Conservation (phyloP, 2,888 invertebrate genomes). For the Erebia epiphron region DNA sequence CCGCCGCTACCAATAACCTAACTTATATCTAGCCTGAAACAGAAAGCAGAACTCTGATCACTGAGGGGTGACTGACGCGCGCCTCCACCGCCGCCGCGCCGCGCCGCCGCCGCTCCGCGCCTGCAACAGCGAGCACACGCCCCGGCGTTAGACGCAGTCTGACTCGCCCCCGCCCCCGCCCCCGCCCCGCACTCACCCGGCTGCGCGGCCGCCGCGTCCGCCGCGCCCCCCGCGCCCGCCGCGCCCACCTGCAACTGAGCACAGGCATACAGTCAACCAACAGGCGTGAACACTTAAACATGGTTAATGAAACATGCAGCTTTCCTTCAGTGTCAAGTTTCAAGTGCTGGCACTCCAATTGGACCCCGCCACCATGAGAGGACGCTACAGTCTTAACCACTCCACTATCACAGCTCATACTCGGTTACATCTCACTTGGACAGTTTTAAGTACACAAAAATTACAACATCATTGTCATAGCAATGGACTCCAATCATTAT, state of each 20-base stretch:
- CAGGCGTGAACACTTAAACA: background rate
- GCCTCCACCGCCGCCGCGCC: background rate
- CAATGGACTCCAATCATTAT: too few species aligned
- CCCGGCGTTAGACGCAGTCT: background rate
- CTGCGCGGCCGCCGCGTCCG: background rate
- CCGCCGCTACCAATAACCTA: background rate
- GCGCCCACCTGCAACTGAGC: background rate
- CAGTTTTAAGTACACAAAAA: too few species aligned
- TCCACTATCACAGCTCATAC: too few species aligned
- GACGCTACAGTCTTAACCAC: too few species aligned
- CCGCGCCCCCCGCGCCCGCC: background rate
- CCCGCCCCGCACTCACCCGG: background rate
- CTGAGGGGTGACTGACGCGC: background rate
- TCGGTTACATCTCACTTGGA: too few species aligned
- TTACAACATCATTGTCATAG: too few species aligned
- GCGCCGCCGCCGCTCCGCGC: background rate
- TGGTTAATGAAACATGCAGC: too few species aligned
- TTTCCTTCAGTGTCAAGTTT: too few species aligned
- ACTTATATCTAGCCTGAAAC: constrained; percentile 9
- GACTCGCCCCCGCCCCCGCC: background rate
- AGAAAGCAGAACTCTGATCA: constrained; percentile 1
- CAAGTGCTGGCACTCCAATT: too few species aligned
- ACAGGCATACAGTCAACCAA: background rate
- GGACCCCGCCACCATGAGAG: too few species aligned
- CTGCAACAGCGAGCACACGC: constrained; percentile 6